Base-by-base conservation (phyloP, 2,797 vertebrate genomes). In the Neosilurus mollespiculum region DNA sequence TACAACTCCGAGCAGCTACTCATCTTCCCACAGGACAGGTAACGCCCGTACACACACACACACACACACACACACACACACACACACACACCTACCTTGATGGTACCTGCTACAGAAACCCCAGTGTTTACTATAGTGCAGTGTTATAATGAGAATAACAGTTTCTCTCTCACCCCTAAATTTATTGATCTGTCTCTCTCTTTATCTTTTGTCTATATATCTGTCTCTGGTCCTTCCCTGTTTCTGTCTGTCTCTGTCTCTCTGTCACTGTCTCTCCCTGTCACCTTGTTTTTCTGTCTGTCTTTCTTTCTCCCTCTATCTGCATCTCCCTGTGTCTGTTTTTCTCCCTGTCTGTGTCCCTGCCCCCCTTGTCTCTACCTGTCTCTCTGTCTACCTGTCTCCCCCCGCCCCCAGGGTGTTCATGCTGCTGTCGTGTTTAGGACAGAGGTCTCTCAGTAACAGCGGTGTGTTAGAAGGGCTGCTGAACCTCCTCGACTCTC, bases 21-120 rank as follows among this genome's bases (percentile, higher is more conserved):
- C 81, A 97, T 99, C 92, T 99, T 99, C 89, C 98, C 98, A 70
- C 98, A 99, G 90, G 98, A 99, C 94, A 96, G 98, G 98, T 99
- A 92, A 78, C 90, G 80, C 14, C 30, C 20, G 58, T 62, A n/a
- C 15, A 22, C 54, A 61, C 30, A 43, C 56, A 37, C 43, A 54
- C 67, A 1, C 34, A 51, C 37, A 7, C 43, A 49, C 43, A 34
- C 34, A 22, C 59, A 54, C 53, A 10, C 53, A 54, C 53, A 11
- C 53, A 11, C 4, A 43, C 43, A 43, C 43, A 43, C 8, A 4
- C 43, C 4, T 43, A 43, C 43, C 43, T 43, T 0, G 43, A 43
- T 43, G 14, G 34, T 16, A 26, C 51, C 0, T 0, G 30, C n/a
- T 30, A 11, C 54, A 12, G 9, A 71, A 53, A 71, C 24, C 51